Evolutionary conservation across 2,888 invertebrate species (phyloP).

Genomic region (Falcaria lacertinaria): DNA sequence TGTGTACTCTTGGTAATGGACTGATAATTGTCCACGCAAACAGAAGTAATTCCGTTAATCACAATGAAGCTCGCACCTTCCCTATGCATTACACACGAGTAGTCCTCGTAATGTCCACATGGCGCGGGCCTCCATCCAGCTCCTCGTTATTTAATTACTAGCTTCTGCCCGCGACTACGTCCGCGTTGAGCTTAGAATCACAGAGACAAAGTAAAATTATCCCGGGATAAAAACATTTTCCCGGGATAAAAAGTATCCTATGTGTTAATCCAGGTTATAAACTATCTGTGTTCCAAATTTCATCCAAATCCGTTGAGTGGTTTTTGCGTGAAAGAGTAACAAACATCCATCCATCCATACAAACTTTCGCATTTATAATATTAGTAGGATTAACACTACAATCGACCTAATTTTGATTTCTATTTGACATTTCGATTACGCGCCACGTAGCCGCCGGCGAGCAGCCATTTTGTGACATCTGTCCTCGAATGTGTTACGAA

Average conservation of each 20-base stretch:
- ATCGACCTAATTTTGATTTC: constrained; percentile 79
- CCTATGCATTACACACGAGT: constrained; percentile 36
- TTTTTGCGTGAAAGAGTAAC: too few species aligned
- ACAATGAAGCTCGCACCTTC: constrained; percentile 69
- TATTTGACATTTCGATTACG: constrained; percentile 77
- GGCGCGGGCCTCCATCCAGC: constrained; percentile 40
- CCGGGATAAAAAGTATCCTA: too few species aligned
- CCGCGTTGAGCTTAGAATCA: too few species aligned
- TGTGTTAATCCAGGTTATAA: too few species aligned
- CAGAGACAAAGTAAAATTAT: too few species aligned
- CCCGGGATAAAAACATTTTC: too few species aligned
- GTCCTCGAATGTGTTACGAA: constrained; percentile 76
- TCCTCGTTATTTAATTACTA: constrained; percentile 76
- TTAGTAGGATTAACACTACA: constrained; percentile 78
- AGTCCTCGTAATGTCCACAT: constrained; percentile 52
- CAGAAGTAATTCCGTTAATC: constrained; percentile 76
- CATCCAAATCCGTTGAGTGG: too few species aligned
- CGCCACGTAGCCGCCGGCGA: constrained; percentile 61
- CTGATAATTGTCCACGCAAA: constrained; percentile 76
- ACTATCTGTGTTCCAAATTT: too few species aligned
- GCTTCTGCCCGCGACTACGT: too few species aligned
- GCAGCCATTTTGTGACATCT: constrained; percentile 76
- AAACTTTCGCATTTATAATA: too few species aligned
- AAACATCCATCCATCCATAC: too few species aligned
- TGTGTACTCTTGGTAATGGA: constrained; percentile 72